Evolutionary conservation across 2,113 vertebrate genomes (phyloP).

Genomic region (Pogonocichla stellata): DNA sequence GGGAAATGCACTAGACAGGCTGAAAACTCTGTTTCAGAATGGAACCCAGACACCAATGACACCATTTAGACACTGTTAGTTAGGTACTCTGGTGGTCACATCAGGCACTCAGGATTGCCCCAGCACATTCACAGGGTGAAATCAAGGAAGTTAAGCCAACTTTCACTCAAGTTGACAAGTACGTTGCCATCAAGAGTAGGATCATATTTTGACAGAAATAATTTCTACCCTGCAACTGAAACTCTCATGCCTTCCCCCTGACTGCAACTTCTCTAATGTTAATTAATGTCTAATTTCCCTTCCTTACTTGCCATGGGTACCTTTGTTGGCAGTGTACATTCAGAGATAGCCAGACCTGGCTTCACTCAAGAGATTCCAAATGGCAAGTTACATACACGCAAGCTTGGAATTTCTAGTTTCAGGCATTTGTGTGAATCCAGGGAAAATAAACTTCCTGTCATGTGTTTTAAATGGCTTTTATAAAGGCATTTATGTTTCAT

Average conservation of each 20-base stretch:
- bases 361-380: not conserved
- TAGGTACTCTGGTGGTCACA: not conserved
- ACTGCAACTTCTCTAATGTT: not conserved
- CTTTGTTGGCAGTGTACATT: not conserved
- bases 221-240: not conserved
- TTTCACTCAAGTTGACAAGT: not conserved
- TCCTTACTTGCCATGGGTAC: not conserved
- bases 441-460: not conserved
- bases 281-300: not conserved
- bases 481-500: not conserved
- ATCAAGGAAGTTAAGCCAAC: not conserved
- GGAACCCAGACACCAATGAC: not conserved
- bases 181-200: not conserved
- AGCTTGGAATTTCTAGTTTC: not conserved
- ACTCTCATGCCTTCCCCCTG: rapidly evolving
- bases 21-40: not conserved
- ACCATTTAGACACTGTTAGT: not conserved
- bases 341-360: not conserved
- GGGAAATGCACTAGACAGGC: not conserved
- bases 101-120: not conserved
- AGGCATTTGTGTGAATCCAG: not conserved
- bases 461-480: not conserved
- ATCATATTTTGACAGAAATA: not conserved
- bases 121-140: not conserved
- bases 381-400: not conserved